A percentile compares a stretch with the other conserved stretches of the same genome.
Conservation (phyloP, 2,113 vertebrate genomes). For the Cyanistes caeruleus region DNA sequence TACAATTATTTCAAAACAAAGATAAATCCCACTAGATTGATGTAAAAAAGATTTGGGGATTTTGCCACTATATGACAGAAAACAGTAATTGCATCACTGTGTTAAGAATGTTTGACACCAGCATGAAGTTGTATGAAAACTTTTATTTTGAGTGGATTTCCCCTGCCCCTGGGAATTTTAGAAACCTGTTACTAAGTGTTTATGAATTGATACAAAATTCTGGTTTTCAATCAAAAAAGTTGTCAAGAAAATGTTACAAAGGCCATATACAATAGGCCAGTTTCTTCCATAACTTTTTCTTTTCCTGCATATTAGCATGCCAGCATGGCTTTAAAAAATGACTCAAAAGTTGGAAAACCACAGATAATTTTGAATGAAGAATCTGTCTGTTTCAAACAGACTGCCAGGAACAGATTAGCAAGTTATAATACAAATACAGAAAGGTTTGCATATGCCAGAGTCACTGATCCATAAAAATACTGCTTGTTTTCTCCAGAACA, state of each 20-base stretch:
- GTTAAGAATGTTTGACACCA: background rate
- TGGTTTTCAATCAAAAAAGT: background rate
- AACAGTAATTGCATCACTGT: background rate
- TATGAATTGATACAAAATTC: background rate
- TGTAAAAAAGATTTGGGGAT: background rate
- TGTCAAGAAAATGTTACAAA: background rate
- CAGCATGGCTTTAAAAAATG: background rate
- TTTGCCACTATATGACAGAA: background rate
- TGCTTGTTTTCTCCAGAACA: background rate
- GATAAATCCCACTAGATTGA: background rate
- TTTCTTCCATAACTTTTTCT: background rate
- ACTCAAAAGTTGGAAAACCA: background rate
- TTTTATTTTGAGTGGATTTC: background rate
- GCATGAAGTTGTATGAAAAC: background rate
- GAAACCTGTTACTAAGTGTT: background rate
- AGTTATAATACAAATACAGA: background rate
- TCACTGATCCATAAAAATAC: background rate
- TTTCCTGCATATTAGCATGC: background rate
- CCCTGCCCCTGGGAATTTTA: background rate
- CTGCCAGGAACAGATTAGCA: background rate
- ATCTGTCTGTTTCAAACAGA: background rate
- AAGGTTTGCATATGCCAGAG: background rate
- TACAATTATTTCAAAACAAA: background rate
- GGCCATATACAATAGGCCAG: accelerated
- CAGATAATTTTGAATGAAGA: background rate